A percentile compares a stretch with the other conserved stretches of the same genome.
Evolutionary conservation across 1,140 invertebrate species (phyloP).

Genomic region (Listronotus bonariensis): DNA sequence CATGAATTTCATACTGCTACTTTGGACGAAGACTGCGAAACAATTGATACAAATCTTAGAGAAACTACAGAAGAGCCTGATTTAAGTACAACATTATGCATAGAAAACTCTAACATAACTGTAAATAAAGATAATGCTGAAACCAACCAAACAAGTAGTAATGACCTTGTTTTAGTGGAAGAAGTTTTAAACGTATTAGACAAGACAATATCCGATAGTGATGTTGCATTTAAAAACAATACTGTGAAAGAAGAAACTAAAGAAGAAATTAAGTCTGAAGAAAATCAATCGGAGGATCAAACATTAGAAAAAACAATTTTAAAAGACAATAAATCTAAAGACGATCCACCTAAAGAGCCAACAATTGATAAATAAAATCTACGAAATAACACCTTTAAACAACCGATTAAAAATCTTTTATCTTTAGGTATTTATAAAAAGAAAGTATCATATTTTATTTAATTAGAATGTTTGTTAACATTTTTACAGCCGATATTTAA

Average conservation of each 20-base stretch:
- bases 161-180: background rate
- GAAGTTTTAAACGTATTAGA: slow-evolving; percentile 10
- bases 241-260: background rate
- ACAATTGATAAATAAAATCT: background rate
- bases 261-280: background rate
- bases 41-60: slow-evolving; percentile 33
- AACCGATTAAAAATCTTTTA: too few species aligned
- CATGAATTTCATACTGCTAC: slow-evolving; percentile 18
- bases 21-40: slow-evolving; percentile 20
- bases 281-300: background rate
- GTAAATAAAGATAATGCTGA: background rate
- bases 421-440: too few species aligned
- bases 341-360: background rate
- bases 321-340: background rate
- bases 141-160: background rate
- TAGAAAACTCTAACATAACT: slow-evolving; percentile 12
- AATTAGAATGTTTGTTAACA: too few species aligned
- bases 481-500: too few species aligned
- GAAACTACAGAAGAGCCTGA: background rate
- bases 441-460: too few species aligned
- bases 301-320: background rate
- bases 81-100: slow-evolving; percentile 14
- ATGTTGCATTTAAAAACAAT: too few species aligned
- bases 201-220: background rate
- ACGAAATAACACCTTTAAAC: too few species aligned